Conservation (phyloP, 2,113 vertebrate genomes). For the Mesocricetus auratus region DNA sequence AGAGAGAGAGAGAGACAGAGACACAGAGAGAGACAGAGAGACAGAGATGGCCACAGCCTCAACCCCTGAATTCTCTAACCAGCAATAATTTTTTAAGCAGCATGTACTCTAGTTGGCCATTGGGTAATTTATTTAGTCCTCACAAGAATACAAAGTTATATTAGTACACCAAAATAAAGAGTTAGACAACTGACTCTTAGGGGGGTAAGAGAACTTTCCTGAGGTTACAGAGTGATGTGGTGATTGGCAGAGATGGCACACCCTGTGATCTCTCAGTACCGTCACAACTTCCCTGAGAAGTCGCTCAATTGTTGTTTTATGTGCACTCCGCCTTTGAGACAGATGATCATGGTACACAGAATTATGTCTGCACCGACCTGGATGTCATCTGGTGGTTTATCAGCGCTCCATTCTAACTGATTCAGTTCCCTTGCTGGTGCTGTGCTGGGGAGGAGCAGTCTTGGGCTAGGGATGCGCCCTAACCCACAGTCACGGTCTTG, state of each 20-base stretch:
- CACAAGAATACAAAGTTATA: not conserved
- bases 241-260: not conserved
- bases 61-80: not conserved
- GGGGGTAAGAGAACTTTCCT: not conserved
- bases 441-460: not conserved
- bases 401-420: not conserved
- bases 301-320: not conserved
- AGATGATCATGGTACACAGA: not conserved
- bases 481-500: not conserved
- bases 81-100: not conserved
- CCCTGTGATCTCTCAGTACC: not conserved
- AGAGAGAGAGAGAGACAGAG: too few species aligned
- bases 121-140: not conserved
- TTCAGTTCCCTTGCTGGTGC: too few species aligned
- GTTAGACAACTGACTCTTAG: not conserved
- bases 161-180: not conserved
- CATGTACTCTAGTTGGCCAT: not conserved
- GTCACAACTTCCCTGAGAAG: not conserved
- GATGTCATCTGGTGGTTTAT: not conserved
- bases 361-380: not conserved
- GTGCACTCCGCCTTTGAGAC: not conserved
- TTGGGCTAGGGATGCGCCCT: not conserved
- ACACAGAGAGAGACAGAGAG: not conserved
- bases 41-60: not conserved
- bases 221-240: not conserved